phyloP scores from a whole-genome alignment of 2,797 vertebrate species.

The Neoniphon sammara region DNA sequence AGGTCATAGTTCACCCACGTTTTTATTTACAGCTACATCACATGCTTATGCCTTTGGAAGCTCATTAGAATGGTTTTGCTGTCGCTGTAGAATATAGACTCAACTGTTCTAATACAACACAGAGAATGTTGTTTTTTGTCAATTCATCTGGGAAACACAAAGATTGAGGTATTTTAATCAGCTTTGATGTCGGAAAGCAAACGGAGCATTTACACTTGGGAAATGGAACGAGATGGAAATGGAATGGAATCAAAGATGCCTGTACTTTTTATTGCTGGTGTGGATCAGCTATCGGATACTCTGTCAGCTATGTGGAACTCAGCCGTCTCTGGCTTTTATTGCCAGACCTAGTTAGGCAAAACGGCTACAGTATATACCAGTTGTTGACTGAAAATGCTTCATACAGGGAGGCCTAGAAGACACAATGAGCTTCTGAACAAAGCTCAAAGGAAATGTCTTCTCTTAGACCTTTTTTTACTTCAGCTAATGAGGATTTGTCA shows the following conservation, averaged over 20 bases:
- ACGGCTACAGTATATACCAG: constrained; percentile 21
- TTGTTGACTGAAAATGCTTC: constrained; percentile 40
- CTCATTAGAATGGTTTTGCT: constrained; percentile 7
- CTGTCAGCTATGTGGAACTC: constrained; percentile 14
- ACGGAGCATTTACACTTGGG: constrained; percentile 41
- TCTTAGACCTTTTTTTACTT: constrained; percentile 52
- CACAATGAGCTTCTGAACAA: constrained; percentile 35
- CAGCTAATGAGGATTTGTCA: constrained; percentile 67
- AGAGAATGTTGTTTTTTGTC: constrained; percentile 7
- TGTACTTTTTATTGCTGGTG: constrained; percentile 29
- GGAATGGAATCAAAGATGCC: constrained; percentile 40
- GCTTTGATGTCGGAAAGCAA: constrained; percentile 57
- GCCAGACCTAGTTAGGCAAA: constrained; percentile 18
- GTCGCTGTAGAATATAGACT: constrained; percentile 10
- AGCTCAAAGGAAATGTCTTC: constrained; percentile 52
- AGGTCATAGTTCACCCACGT: too few relatives aligned
- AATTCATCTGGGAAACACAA: constrained; percentile 25
- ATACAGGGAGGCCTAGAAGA: constrained; percentile 7
- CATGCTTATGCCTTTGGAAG: constrained; percentile 9
- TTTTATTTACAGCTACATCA: neutral
- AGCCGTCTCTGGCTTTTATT: neutral
- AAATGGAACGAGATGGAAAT: constrained; percentile 44
- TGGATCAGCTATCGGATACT: constrained; percentile 32
- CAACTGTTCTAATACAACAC: constrained; percentile 2
- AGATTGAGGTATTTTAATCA: constrained; percentile 55